A percentile compares a stretch with the other conserved stretches of the same genome.
Evolutionary conservation across 1,140 invertebrate genomes (phyloP).

Genomic region (silkworm (Bombyx mori)): ASM3026992v2 NC_085116.1:8597501-8598000

Average conservation of each 20-base stretch:
- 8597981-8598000: conserved; percentile 80
- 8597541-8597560: conserved; percentile 86
- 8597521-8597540: conserved; percentile 82
- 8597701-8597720: conserved; percentile 84
- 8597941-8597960: conserved; percentile 86
- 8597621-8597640: conserved; percentile 85
- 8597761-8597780: conserved; percentile 81
- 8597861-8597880: conserved; percentile 35
- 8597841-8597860: conserved; percentile 32
- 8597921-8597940: conserved; percentile 75
- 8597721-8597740: conserved; percentile 87
- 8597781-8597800: conserved; percentile 83
- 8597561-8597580: conserved; percentile 84
- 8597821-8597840: conserved; percentile 73
- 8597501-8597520: conserved; percentile 63
- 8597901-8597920: conserved; percentile 60
- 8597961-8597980: conserved; percentile 84
- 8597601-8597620: conserved; percentile 86
- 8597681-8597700: conserved; percentile 88
- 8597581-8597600: conserved; percentile 84
- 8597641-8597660: conserved; percentile 86
- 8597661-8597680: conserved; percentile 80
- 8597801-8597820: conserved; percentile 78
- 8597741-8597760: conserved; percentile 86
- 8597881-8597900: conserved; percentile 36